Conservation (phyloP, 2,888 invertebrate species). For the Cybosia mesomella region DNA sequence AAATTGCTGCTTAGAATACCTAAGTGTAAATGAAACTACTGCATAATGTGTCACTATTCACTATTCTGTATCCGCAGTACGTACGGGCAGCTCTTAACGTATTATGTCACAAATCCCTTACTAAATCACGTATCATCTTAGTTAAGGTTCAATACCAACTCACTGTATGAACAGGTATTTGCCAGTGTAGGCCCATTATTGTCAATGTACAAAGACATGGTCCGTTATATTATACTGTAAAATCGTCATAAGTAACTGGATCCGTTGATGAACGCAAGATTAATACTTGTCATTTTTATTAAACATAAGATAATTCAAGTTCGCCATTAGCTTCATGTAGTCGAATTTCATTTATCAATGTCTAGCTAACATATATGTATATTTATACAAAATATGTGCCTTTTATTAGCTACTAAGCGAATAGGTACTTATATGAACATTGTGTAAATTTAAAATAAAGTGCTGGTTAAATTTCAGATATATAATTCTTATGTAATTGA, state of each 20-base stretch:
- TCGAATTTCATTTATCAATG: slow-evolving; percentile 30
- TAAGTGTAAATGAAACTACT: background rate
- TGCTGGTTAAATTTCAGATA: slow-evolving; percentile 4
- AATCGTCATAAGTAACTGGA: slow-evolving; percentile 11
- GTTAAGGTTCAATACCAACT: background rate
- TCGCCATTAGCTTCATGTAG: slow-evolving; percentile 20
- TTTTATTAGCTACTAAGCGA: slow-evolving; percentile 65
- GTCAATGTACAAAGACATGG: slow-evolving; percentile 1
- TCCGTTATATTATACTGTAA: slow-evolving; percentile 10
- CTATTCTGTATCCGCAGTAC: background rate
- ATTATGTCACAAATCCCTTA: slow-evolving; percentile 1
- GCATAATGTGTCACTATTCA: background rate
- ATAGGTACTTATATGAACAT: slow-evolving; percentile 56
- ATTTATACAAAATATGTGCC: slow-evolving; percentile 64
- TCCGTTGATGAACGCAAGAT: slow-evolving; percentile 12
- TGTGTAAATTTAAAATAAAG: slow-evolving; percentile 35
- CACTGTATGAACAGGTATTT: background rate
- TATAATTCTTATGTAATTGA: background rate
- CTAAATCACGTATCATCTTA: background rate
- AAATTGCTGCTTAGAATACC: background rate
- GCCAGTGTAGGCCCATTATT: background rate
- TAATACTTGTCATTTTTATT: slow-evolving; percentile 12
- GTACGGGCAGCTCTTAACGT: background rate
- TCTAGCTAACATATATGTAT: slow-evolving; percentile 25
- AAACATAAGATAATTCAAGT: slow-evolving; percentile 4